These are phyloP conservation scores for Diadegma fenestrale DNA, from an alignment of 2,888 invertebrate species.

Conservation along the genomic window DNA sequence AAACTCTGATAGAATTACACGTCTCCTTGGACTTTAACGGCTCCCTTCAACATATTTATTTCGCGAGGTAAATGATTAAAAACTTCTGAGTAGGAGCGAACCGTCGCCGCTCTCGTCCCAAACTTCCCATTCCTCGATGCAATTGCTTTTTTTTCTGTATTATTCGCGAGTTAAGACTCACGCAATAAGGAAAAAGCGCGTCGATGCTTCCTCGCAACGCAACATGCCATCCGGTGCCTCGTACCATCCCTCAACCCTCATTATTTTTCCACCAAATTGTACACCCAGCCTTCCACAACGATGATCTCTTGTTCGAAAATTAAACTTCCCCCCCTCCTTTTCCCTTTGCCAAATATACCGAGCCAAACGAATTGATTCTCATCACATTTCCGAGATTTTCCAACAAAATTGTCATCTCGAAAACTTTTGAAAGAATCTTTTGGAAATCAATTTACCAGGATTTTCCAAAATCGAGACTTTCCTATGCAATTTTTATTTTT, in stretches of 20 bases:
- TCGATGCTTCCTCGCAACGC: background rate
- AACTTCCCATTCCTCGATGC: background rate
- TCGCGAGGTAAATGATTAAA: conserved; percentile 26
- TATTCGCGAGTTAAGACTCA: conserved; percentile 18
- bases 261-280: conserved; percentile 22
- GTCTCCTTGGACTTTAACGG: conserved; percentile 1
- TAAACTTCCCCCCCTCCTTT: too few relatives aligned
- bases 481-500: background rate
- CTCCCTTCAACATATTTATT: background rate
- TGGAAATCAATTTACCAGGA: too few relatives aligned
- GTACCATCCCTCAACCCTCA: conserved; percentile 20
- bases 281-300: background rate
- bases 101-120: background rate
- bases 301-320: background rate
- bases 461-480: background rate
- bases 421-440: too few relatives aligned
- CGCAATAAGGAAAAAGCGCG: conserved; percentile 10
- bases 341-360: background rate
- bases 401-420: too few relatives aligned
- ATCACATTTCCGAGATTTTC: too few relatives aligned
- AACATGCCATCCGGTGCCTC: conserved; percentile 28
- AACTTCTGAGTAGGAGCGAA: conserved; percentile 1
- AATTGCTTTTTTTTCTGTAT: conserved; percentile 19
- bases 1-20: background rate
- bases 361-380: background rate